Percentiles rank a stretch among this genome's conserved stretches.
Evolutionary conservation across 2,797 vertebrate genomes (phyloP).

Genomic region (Pelodytes ibericus): DNA sequence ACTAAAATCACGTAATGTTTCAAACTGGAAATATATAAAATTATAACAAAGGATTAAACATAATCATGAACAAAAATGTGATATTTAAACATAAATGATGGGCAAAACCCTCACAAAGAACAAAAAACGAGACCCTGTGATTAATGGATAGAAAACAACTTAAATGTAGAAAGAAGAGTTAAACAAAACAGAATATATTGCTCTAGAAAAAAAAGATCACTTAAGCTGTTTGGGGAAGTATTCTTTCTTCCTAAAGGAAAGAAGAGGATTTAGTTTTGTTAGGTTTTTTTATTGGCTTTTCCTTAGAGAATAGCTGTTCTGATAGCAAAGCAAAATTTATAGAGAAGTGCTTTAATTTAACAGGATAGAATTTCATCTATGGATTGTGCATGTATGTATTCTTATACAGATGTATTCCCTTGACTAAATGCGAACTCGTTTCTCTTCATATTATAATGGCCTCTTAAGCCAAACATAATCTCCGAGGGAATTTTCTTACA

Average conservation of each 20-base stretch:
- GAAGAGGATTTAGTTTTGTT: neutral
- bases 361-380: neutral
- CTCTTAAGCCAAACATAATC: neutral
- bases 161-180: neutral
- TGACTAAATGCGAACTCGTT: neutral
- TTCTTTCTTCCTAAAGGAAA: neutral
- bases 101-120: too few species aligned
- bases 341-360: neutral
- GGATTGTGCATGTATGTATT: neutral
- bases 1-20: too few species aligned
- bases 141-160: too few species aligned
- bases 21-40: too few species aligned
- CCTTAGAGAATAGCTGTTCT: neutral
- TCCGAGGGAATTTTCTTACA: neutral
- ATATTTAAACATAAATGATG: too few species aligned
- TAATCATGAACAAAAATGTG: too few species aligned
- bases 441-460: neutral
- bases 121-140: too few species aligned
- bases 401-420: neutral
- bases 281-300: neutral
- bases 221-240: neutral
- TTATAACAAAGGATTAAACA: too few species aligned
- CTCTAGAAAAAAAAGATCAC: neutral
- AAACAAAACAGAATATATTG: neutral
- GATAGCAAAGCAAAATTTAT: neutral